Evolutionary conservation across 2,797 vertebrate species (phyloP).

Genomic region (Squalus acanthias): DNA sequence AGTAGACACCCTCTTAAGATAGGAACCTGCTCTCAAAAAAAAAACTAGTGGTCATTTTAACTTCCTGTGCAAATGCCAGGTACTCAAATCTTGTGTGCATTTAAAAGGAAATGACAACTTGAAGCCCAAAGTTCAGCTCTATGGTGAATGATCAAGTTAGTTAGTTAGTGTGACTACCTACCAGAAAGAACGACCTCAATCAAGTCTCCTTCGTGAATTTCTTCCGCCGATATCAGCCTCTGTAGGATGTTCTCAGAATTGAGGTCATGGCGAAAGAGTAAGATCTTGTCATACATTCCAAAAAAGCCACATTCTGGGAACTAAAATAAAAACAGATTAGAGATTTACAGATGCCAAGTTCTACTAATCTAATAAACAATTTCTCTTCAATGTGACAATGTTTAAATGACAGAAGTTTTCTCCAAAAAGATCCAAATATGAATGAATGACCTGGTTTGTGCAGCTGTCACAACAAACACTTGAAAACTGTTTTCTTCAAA

Average conservation of each 20-base stretch:
- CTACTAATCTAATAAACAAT: constrained; percentile 40
- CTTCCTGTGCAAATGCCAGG: too few species aligned
- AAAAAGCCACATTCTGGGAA: constrained; percentile 97
- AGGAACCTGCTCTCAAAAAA: not conserved
- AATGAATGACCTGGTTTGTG: not conserved
- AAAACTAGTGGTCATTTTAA: not conserved
- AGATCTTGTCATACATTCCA: constrained; percentile 98
- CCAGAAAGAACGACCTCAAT: constrained; percentile 85
- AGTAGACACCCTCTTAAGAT: not conserved
- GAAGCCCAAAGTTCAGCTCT: not conserved
- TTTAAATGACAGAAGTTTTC: not conserved
- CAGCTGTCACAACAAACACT: not conserved
- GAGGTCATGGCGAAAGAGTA: constrained; percentile 92
- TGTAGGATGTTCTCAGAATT: constrained; percentile 95
- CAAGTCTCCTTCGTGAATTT: constrained; percentile 81
- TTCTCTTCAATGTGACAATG: constrained; percentile 34
- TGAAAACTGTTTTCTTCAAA: not conserved
- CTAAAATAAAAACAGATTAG: constrained; percentile 55
- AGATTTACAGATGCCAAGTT: constrained; percentile 43
- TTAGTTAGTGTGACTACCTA: constrained; percentile 49
- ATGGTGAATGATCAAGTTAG: not conserved
- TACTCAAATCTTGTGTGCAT: not conserved
- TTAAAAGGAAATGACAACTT: not conserved
- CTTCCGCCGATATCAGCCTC: constrained; percentile 83
- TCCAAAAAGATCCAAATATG: not conserved